A percentile compares a stretch with the other conserved stretches of the same genome.
These are phyloP conservation scores for Enteromius afrohamiltoni DNA, from an alignment of 2,797 vertebrate species.

Conservation along the genomic window DNA sequence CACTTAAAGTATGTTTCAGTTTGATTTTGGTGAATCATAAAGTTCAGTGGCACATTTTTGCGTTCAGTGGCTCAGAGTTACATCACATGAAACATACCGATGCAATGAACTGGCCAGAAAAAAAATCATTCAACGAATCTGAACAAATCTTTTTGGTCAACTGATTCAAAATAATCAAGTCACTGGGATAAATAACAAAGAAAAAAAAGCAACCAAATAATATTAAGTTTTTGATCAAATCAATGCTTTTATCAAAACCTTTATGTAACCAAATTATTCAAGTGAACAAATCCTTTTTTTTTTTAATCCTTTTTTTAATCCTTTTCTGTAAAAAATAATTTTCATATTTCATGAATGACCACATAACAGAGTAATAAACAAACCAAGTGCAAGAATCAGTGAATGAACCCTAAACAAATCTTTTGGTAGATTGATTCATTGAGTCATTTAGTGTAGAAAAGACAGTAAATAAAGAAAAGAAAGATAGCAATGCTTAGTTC, in stretches of 20 bases:
- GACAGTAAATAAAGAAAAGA: background rate
- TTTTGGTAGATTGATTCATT: background rate
- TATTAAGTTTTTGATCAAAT: background rate
- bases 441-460: background rate
- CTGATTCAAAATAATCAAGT: background rate
- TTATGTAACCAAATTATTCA: background rate
- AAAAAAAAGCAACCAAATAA: background rate
- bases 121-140: background rate
- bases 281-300: background rate
- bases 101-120: background rate
- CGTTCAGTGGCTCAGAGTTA: no score
- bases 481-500: background rate
- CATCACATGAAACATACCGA: background rate
- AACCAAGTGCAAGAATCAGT: background rate
- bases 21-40: background rate
- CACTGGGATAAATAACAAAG: background rate
- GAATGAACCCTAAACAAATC: background rate
- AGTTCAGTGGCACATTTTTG: no score
- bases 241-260: background rate
- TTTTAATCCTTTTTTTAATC: background rate
- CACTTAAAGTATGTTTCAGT: background rate
- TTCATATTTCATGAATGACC: background rate
- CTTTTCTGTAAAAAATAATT: background rate
- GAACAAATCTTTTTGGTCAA: background rate
- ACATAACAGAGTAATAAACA: background rate